Conservation (phyloP, 2,113 vertebrate species). For the Alethe diademata region DNA sequence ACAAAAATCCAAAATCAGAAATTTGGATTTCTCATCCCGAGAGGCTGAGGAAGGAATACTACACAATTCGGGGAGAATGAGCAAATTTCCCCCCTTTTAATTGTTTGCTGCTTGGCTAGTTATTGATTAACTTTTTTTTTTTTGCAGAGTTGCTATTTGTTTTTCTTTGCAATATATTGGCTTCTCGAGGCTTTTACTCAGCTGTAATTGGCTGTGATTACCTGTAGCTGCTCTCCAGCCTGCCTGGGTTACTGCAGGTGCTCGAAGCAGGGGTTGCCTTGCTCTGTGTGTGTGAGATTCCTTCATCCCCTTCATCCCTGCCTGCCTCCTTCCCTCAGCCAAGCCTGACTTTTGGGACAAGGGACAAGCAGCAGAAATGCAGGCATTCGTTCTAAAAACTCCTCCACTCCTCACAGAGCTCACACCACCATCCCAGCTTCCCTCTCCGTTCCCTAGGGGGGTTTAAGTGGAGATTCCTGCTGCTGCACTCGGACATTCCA, state of each 20-base stretch:
- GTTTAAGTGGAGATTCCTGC: neutral
- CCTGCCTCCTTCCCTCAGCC: neutral
- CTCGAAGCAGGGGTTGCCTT: neutral
- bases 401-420: neutral
- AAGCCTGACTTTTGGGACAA: accelerated
- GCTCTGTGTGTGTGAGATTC: accelerated
- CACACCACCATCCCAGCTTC: accelerated
- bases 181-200: conserved; percentile 42
- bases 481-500: neutral
- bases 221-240: neutral
- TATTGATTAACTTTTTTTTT: conserved; percentile 11
- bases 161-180: conserved; percentile 14
- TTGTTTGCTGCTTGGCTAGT: neutral
- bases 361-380: neutral
- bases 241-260: neutral
- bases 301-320: neutral
- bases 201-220: conserved; percentile 14
- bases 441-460: accelerated
- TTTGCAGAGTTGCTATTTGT: conserved; percentile 13
- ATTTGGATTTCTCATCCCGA: accelerated
- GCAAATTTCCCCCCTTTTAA: neutral
- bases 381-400: neutral
- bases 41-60: neutral
- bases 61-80: neutral
- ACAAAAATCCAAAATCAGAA: neutral